Percentiles rank a stretch among this genome's conserved stretches.
Conservation (phyloP, 1,140 invertebrate genomes). For the Gyrodactylus salaris region DNA sequence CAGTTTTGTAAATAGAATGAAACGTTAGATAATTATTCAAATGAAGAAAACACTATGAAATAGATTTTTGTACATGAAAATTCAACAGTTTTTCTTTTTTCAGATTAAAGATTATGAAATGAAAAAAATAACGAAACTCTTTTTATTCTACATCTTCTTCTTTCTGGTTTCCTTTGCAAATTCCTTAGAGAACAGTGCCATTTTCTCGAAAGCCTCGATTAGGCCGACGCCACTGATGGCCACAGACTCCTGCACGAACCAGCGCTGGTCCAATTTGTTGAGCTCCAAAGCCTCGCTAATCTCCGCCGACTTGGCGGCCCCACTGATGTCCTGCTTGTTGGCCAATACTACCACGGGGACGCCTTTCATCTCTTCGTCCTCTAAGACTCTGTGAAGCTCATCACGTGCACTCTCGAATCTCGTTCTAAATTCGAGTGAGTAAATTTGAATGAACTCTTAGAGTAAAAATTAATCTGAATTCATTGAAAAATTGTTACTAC, state of each 20-base stretch:
- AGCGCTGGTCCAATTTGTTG: constrained; percentile 11
- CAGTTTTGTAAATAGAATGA: no score
- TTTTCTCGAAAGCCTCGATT: constrained; percentile 13
- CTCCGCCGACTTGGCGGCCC: constrained; percentile 11
- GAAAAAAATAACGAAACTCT: no score
- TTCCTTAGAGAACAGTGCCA: constrained; percentile 11
- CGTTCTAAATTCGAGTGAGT: background rate
- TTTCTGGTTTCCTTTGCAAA: constrained; percentile 13
- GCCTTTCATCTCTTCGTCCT: background rate
- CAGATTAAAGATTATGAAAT: no score
- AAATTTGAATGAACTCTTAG: background rate
- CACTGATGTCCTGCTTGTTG: constrained; percentile 10
- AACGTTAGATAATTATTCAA: no score
- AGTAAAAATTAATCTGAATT: no score
- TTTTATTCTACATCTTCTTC: no score
- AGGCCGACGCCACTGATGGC: constrained; percentile 14
- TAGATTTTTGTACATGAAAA: no score
- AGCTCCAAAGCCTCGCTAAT: constrained; percentile 12
- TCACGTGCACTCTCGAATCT: background rate
- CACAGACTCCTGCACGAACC: constrained; percentile 14
- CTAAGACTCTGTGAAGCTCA: background rate
- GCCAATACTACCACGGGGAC: constrained; percentile 2
- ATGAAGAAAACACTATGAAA: no score
- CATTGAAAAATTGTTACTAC: no score
- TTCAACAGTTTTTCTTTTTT: no score